A percentile compares a stretch with the other conserved stretches of the same genome.
phyloP scores from a whole-genome alignment of 2,888 invertebrate genomes.

The Cataglyphis albicans region DNA sequence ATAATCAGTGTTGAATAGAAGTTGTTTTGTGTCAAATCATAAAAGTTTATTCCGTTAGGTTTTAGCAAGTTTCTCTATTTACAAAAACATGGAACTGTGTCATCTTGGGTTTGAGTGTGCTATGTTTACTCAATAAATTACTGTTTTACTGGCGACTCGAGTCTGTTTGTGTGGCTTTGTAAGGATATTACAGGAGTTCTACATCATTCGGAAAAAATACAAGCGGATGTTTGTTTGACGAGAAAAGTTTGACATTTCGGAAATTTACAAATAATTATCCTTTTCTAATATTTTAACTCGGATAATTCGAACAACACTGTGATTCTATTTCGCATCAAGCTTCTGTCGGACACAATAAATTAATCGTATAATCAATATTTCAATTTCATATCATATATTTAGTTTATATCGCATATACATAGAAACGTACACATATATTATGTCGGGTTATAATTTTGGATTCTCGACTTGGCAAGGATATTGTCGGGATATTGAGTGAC shows the following conservation, averaged over 20 bases:
- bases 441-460: neutral
- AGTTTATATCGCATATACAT: neutral
- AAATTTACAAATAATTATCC: constrained; percentile 57
- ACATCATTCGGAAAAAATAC: constrained; percentile 37
- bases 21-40: constrained; percentile 11
- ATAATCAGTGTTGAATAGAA: neutral
- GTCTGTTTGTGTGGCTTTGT: constrained; percentile 63
- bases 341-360: neutral
- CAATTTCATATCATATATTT: neutral
- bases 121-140: constrained; percentile 73
- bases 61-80: constrained; percentile 61
- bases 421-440: neutral
- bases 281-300: neutral
- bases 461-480: constrained; percentile 1
- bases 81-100: constrained; percentile 47
- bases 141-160: constrained; percentile 67
- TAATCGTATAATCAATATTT: constrained; percentile 14
- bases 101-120: constrained; percentile 59
- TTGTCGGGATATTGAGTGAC: constrained; percentile 18
- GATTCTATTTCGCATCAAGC: neutral
- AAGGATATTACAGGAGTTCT: constrained; percentile 65
- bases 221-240: constrained; percentile 56
- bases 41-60: constrained; percentile 50
- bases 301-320: neutral
- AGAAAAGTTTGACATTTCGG: constrained; percentile 61